A percentile compares a stretch with the other conserved stretches of the same genome.
phyloP scores from a whole-genome alignment of 2,113 vertebrate genomes.

The Dipodomys stephensi region DNA sequence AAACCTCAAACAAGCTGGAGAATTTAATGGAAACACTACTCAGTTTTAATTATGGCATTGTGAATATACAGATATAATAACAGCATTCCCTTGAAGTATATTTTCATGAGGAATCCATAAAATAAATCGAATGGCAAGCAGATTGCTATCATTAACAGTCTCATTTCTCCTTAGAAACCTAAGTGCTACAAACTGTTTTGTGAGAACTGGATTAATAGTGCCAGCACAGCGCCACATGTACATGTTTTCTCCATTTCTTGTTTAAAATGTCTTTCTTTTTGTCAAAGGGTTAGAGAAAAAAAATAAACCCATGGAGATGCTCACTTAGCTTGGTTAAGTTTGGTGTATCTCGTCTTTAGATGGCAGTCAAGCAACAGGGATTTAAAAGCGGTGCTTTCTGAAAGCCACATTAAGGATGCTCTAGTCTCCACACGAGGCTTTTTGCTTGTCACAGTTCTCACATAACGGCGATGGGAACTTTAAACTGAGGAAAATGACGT shows the following conservation, averaged over 20 bases:
- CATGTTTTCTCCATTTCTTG: slow-evolving; percentile 8
- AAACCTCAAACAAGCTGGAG: slow-evolving; percentile 49
- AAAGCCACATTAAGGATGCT: background rate
- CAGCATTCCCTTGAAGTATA: slow-evolving; percentile 47
- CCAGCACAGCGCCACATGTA: background rate
- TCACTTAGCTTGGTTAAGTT: background rate
- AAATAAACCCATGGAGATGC: background rate
- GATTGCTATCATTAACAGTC: slow-evolving; percentile 24
- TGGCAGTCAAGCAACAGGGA: slow-evolving; percentile 69
- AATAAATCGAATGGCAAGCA: slow-evolving; percentile 60
- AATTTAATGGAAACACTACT: slow-evolving; percentile 21
- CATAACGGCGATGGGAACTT: background rate
- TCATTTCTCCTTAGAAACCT: slow-evolving; percentile 60
- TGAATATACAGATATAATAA: slow-evolving; percentile 52
- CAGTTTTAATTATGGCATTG: slow-evolving; percentile 66
- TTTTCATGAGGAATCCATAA: slow-evolving; percentile 50
- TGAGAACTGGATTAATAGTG: background rate
- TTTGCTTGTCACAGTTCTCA: slow-evolving; percentile 17
- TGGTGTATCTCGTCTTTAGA: slow-evolving; percentile 47
- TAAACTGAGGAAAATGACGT: background rate
- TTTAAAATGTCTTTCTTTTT: slow-evolving; percentile 42
- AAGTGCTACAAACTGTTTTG: background rate
- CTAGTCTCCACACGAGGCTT: background rate
- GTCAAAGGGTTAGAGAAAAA: background rate
- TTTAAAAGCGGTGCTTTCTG: background rate